Conservation (phyloP, 2,888 invertebrate genomes). For the Caenorhabditis becei region DNA sequence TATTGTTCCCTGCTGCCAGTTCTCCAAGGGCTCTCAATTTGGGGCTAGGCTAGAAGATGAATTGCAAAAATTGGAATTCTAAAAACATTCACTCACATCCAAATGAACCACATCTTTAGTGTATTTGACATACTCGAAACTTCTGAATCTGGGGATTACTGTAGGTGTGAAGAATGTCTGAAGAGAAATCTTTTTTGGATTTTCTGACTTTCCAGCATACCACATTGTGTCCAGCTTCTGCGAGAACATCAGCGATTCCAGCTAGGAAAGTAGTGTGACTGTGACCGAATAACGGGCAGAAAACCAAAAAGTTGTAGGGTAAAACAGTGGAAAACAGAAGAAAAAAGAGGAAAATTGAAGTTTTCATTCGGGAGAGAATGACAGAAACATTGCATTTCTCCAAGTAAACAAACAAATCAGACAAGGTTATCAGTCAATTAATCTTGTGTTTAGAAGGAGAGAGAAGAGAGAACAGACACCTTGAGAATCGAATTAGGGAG, state of each 20-base stretch:
- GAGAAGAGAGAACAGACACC: too few species aligned
- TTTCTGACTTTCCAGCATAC: too few species aligned
- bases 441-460: too few species aligned
- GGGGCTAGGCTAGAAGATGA: conserved; percentile 33
- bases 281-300: conserved; percentile 46
- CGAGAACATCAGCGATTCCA: conserved; percentile 45
- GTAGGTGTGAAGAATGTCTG: conserved; percentile 34
- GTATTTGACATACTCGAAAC: conserved; percentile 11
- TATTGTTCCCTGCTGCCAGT: conserved; percentile 12
- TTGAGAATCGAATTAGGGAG: conserved; percentile 12
- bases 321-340: too few species aligned
- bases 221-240: conserved; percentile 59
- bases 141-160: conserved; percentile 13
- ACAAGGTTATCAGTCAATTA: too few species aligned
- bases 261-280: conserved; percentile 49
- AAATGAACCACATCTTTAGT: conserved; percentile 35
- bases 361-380: too few species aligned
- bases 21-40: conserved; percentile 26
- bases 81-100: conserved; percentile 24
- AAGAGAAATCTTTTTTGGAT: too few species aligned
- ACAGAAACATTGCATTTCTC: too few species aligned
- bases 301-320: conserved; percentile 49
- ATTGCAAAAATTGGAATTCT: too few species aligned
- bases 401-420: too few species aligned
- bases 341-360: too few species aligned